phyloP scores from a whole-genome alignment of 1,140 invertebrate species.

The Colletes gigas region DNA sequence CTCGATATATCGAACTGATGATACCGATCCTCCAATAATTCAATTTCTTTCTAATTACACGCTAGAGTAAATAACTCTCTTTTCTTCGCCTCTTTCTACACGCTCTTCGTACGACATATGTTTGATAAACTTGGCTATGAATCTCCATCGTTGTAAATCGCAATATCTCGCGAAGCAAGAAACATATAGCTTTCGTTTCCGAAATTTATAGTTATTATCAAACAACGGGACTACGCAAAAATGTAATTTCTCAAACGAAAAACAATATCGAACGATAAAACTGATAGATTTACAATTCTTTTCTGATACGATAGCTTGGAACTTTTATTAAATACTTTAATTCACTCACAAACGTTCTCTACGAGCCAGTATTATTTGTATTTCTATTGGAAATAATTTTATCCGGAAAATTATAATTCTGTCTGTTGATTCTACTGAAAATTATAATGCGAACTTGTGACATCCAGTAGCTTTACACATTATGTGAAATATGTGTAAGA shows the following conservation, averaged over 20 bases:
- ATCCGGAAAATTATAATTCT: too few relatives aligned
- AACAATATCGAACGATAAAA: neutral
- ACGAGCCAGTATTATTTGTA: too few relatives aligned
- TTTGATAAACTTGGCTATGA: conserved; percentile 16
- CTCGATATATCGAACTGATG: neutral
- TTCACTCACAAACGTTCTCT: too few relatives aligned
- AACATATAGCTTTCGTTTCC: conserved; percentile 2
- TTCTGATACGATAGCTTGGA: neutral
- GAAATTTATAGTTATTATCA: conserved; percentile 13
- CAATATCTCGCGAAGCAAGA: conserved; percentile 8
- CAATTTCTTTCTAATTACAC: neutral
- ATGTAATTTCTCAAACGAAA: neutral
- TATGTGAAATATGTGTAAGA: too few relatives aligned
- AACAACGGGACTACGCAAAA: neutral
- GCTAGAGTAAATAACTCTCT: neutral
- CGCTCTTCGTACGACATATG: neutral
- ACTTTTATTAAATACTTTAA: too few relatives aligned
- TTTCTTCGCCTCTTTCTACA: neutral
- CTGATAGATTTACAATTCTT: neutral
- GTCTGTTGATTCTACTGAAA: too few relatives aligned
- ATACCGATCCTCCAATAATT: neutral
- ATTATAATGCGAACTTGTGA: too few relatives aligned
- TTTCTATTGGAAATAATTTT: too few relatives aligned
- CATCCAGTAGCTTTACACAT: too few relatives aligned
- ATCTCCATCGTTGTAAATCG: neutral